phyloP scores from a whole-genome alignment of 2,888 invertebrate species.

The Lycocerus yunnanus region DNA sequence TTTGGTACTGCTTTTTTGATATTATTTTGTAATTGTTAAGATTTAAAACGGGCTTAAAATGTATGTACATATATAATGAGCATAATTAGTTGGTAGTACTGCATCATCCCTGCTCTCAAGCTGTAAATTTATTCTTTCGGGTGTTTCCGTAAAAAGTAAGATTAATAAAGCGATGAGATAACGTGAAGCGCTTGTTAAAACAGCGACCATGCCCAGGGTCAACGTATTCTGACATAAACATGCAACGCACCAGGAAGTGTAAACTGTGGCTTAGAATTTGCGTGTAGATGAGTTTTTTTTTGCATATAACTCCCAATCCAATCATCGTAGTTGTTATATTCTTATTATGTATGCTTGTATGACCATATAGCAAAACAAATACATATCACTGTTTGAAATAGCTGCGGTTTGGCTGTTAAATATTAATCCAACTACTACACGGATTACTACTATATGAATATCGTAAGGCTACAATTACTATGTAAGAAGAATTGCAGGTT shows the following conservation, averaged over 20 bases:
- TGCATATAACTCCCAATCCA: constrained; percentile 30
- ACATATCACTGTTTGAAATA: constrained; percentile 24
- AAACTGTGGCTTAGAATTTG: constrained; percentile 34
- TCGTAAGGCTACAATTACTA: background rate
- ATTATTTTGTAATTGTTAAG: constrained; percentile 18
- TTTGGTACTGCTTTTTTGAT: constrained; percentile 39
- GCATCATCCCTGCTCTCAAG: background rate
- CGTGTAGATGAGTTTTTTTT: constrained; percentile 36
- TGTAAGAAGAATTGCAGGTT: background rate
- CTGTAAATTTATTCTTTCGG: constrained; percentile 2
- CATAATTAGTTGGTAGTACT: background rate
- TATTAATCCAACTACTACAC: constrained; percentile 7
- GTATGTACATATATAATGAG: background rate
- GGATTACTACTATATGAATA: background rate
- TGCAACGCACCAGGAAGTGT: constrained; percentile 40
- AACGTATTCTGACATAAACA: constrained; percentile 42
- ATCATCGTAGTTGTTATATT: constrained; percentile 32
- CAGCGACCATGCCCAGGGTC: constrained; percentile 41
- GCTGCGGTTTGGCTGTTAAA: constrained; percentile 18
- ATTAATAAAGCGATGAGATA: background rate
- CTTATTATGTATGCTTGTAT: constrained; percentile 28
- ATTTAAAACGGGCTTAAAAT: constrained; percentile 13
- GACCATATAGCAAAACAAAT: constrained; percentile 27
- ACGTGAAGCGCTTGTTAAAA: constrained; percentile 14
- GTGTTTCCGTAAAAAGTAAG: background rate